These are phyloP conservation scores for Drosophila infuscata DNA, from an alignment of 2,888 invertebrate genomes.

Conservation along the genomic window DNA sequence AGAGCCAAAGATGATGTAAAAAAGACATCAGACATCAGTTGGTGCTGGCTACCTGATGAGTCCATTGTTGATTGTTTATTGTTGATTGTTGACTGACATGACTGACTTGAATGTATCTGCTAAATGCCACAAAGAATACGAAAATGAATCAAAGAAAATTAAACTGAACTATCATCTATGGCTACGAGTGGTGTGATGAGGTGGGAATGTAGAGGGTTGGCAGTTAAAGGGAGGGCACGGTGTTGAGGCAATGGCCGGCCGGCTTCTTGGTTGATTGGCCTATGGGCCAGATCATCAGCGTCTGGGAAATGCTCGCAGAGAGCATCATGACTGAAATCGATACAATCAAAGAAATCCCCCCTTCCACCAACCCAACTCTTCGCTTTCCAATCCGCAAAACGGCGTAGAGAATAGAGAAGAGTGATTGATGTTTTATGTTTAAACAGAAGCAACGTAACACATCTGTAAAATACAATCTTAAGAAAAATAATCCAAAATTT, in stretches of 20 bases:
- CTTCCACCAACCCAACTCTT: not conserved
- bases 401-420: not conserved
- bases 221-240: not conserved
- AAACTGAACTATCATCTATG: constrained; percentile 58
- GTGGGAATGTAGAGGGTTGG: not conserved
- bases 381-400: not conserved
- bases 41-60: constrained; percentile 35
- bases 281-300: constrained; percentile 18
- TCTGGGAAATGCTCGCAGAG: constrained; percentile 45
- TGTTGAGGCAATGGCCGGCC: constrained; percentile 26
- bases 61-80: constrained; percentile 27
- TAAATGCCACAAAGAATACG: constrained; percentile 16
- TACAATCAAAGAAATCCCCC: not conserved
- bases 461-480: not conserved
- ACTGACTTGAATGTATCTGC: not conserved
- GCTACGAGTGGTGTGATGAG: not conserved
- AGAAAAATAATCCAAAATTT: not conserved
- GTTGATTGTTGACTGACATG: constrained; percentile 14
- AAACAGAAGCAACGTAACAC: not conserved
- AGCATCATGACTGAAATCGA: constrained; percentile 31
- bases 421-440: constrained; percentile 6
- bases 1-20: constrained; percentile 20
- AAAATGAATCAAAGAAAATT: constrained; percentile 34
- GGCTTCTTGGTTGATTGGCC: constrained; percentile 43
- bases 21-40: constrained; percentile 33